phyloP scores from a whole-genome alignment of 2,888 invertebrate genomes.

The Catocala fraxini region DNA sequence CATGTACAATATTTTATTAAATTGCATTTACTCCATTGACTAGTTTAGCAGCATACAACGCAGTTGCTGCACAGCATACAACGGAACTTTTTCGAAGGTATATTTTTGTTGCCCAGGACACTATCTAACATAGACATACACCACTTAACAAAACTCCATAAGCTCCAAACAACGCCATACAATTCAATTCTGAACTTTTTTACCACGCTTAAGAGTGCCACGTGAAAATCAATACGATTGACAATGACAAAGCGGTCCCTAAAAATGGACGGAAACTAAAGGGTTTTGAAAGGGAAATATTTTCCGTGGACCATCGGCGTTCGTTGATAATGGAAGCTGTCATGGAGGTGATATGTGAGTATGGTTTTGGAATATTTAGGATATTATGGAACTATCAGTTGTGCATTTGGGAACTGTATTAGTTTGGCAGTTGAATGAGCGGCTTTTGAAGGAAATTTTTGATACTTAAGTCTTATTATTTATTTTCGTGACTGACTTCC shows the following conservation, averaged over 20 bases:
- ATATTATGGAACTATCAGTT: background rate
- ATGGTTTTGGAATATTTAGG: constrained; percentile 43
- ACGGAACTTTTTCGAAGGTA: too few species aligned
- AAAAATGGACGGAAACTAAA: constrained; percentile 49
- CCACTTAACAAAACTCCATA: constrained; percentile 2
- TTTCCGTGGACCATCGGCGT: constrained; percentile 57
- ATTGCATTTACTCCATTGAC: too few species aligned
- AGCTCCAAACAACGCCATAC: constrained; percentile 9
- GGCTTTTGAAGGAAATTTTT: too few species aligned
- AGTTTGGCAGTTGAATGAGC: too few species aligned
- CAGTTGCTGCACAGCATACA: too few species aligned
- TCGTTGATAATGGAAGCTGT: constrained; percentile 70
- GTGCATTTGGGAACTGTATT: background rate
- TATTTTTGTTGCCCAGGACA: too few species aligned
- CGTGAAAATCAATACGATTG: constrained; percentile 62
- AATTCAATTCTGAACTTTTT: constrained; percentile 34
- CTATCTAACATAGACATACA: constrained; percentile 4
- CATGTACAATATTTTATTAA: too few species aligned
- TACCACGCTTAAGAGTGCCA: constrained; percentile 26
- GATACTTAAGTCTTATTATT: too few species aligned
- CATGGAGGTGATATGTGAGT: constrained; percentile 48
- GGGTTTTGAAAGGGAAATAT: constrained; percentile 63
- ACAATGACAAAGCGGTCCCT: constrained; percentile 59
- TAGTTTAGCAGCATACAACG: too few species aligned
- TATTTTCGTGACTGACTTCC: too few species aligned